These are phyloP conservation scores for Drosophila anomelani DNA, from an alignment of 2,888 invertebrate genomes.

Conservation along the genomic window DNA sequence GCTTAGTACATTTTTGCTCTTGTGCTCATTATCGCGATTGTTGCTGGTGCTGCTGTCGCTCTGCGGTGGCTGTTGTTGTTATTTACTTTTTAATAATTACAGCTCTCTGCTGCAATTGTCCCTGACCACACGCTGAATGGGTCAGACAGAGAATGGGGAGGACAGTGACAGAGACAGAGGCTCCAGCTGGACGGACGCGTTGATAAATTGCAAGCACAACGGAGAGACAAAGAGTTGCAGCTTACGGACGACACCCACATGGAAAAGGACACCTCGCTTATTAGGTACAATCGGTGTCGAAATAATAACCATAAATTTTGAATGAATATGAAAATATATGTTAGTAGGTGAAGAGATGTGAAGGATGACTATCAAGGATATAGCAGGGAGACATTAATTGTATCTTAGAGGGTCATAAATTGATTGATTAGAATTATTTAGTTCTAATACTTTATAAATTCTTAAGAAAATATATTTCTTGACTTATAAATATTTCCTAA, in stretches of 20 bases:
- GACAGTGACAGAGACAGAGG: slow-evolving; percentile 3
- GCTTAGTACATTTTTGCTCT: slow-evolving; percentile 38
- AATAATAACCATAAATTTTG: background rate
- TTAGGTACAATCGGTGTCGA: slow-evolving; percentile 17
- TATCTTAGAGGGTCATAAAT: background rate
- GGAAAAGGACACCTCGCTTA: slow-evolving; percentile 35
- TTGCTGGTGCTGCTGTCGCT: slow-evolving; percentile 50
- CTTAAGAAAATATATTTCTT: background rate
- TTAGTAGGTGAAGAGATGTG: background rate
- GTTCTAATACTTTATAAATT: too few species aligned
- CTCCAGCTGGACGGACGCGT: slow-evolving; percentile 32
- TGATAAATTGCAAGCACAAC: slow-evolving; percentile 67
- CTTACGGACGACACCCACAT: slow-evolving; percentile 27
- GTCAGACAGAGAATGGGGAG: slow-evolving; percentile 1
- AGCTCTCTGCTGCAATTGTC: slow-evolving; percentile 68
- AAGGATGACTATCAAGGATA: background rate
- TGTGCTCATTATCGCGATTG: slow-evolving; percentile 75
- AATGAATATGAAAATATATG: background rate
- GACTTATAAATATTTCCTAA: background rate
- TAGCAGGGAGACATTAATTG: background rate
- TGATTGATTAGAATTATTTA: background rate
- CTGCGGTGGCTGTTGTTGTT: slow-evolving; percentile 39
- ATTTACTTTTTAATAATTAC: slow-evolving; percentile 74
- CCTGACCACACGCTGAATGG: slow-evolving; percentile 68
- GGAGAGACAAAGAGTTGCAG: slow-evolving; percentile 33